Conservation (phyloP, 2,113 vertebrate genomes). For the Agapornis roseicollis region DNA sequence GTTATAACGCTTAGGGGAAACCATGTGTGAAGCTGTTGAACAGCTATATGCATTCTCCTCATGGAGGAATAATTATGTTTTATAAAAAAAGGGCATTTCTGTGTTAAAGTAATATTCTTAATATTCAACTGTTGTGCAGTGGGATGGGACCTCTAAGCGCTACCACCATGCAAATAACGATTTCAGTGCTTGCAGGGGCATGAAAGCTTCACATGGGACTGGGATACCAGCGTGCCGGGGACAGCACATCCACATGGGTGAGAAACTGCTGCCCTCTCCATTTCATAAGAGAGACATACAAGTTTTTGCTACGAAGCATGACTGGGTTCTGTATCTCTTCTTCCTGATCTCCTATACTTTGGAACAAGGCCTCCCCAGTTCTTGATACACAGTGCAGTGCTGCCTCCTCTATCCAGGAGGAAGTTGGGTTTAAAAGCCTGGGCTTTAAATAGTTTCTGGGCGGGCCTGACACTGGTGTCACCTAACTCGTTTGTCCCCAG, state of each 20-base stretch:
- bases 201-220: rapidly evolving
- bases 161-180: neutral
- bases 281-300: neutral
- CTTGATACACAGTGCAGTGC: neutral
- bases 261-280: neutral
- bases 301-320: neutral
- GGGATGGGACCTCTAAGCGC: neutral
- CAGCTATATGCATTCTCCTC: neutral
- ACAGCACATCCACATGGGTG: rapidly evolving
- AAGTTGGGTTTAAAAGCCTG: neutral
- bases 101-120: neutral
- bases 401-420: neutral
- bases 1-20: rapidly evolving
- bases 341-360: rapidly evolving
- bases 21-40: neutral
- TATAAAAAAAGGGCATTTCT: neutral
- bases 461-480: constrained; percentile 55
- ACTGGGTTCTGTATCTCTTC: neutral
- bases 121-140: neutral
- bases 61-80: neutral
- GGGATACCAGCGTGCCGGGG: neutral
- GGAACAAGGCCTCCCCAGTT: neutral
- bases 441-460: constrained; percentile 11
- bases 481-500: constrained; percentile 26
- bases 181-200: neutral